phyloP scores from a whole-genome alignment of 2,113 vertebrate genomes.

The Tyrannus savana region DNA sequence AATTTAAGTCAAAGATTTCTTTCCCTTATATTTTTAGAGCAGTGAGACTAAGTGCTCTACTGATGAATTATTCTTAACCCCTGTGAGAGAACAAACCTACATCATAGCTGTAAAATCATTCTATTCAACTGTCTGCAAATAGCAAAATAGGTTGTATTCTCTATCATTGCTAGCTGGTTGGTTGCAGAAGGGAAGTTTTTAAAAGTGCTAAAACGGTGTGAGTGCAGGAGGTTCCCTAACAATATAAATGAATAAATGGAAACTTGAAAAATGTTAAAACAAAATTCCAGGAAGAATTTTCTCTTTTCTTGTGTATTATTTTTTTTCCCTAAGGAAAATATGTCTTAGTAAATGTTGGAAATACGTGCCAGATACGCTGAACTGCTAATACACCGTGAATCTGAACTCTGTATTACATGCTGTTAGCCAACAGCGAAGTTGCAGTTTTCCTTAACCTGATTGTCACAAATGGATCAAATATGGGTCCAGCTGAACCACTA shows the following conservation, averaged over 20 bases:
- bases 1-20: not conserved
- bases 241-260: not conserved
- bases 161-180: not conserved
- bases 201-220: not conserved
- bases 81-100: not conserved
- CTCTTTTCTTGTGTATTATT: not conserved
- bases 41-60: not conserved
- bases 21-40: not conserved
- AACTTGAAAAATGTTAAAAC: not conserved
- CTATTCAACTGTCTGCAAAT: not conserved
- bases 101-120: not conserved
- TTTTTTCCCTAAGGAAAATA: not conserved
- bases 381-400: not conserved
- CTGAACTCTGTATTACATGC: not conserved
- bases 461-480: not conserved
- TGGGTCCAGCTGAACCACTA: not conserved
- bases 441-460: not conserved
- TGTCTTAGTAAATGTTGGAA: not conserved
- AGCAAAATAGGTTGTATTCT: not conserved
- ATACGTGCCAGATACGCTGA: not conserved
- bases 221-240: not conserved
- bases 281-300: not conserved
- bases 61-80: conserved; percentile 31
- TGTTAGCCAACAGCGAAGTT: not conserved
- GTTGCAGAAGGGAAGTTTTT: not conserved